phyloP scores from a whole-genome alignment of 2,888 invertebrate species.

The Drosophila nr. perissopoda region DNA sequence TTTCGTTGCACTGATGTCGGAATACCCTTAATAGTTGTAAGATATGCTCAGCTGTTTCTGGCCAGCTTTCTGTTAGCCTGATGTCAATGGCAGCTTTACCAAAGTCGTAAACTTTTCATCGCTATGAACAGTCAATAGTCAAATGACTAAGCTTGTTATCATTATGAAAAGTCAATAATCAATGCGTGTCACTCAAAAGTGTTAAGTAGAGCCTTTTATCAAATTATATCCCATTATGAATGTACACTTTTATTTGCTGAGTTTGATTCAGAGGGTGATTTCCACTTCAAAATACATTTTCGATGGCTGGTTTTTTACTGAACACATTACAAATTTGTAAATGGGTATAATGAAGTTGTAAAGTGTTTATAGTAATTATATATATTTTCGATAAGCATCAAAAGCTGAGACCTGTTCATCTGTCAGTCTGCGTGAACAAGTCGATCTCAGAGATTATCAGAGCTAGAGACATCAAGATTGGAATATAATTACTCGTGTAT shows the following conservation, averaged over 20 bases:
- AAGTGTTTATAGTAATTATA: too few relatives aligned
- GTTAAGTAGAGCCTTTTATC: background rate
- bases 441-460: background rate
- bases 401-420: background rate
- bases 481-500: background rate
- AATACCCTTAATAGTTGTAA: conserved; percentile 9
- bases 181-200: background rate
- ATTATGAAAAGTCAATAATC: too few relatives aligned
- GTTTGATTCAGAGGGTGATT: background rate
- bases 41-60: background rate
- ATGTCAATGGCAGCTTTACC: background rate
- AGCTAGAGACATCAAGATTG: background rate
- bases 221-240: background rate
- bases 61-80: background rate
- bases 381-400: background rate
- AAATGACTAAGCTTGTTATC: background rate
- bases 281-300: too few relatives aligned
- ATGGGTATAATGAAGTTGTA: background rate
- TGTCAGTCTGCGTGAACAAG: background rate
- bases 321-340: background rate
- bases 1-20: background rate
- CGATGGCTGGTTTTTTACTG: too few relatives aligned
- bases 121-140: background rate
- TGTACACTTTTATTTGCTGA: background rate
- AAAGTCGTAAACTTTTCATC: background rate